These are phyloP conservation scores for Cephus runcator DNA, from an alignment of 2,888 invertebrate genomes.

Conservation along the genomic window DNA sequence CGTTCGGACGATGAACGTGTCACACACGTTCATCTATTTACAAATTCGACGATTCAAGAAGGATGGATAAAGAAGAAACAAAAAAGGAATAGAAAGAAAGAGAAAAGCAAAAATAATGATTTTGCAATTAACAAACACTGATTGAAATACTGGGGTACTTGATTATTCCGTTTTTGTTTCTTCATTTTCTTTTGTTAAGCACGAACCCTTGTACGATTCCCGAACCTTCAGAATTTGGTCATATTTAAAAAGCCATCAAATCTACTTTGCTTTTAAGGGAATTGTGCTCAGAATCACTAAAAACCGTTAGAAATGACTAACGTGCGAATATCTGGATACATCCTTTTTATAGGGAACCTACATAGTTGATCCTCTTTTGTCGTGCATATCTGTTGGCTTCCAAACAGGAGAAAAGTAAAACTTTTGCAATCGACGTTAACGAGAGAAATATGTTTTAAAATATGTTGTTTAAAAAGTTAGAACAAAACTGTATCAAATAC, in stretches of 20 bases:
- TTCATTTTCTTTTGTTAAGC: conserved; percentile 28
- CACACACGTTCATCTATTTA: conserved; percentile 19
- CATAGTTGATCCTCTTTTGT: neutral
- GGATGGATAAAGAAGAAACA: neutral
- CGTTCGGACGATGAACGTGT: conserved; percentile 29
- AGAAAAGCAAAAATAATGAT: conserved; percentile 20
- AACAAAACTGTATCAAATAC: neutral
- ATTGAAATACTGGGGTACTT: neutral
- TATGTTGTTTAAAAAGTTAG: neutral
- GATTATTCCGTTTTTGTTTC: conserved; percentile 29
- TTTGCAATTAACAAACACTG: conserved; percentile 16
- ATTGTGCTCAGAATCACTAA: neutral
- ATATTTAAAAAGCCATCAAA: conserved; percentile 13
- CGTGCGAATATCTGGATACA: neutral
- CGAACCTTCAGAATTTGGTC: conserved; percentile 37
- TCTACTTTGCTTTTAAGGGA: conserved; percentile 5
- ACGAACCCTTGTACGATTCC: conserved; percentile 31
- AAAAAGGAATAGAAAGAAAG: neutral
- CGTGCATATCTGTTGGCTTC: neutral
- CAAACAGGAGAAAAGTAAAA: neutral
- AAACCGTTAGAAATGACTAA: neutral
- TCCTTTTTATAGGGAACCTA: neutral
- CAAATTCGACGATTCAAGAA: neutral
- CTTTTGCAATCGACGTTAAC: neutral
- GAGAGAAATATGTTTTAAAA: neutral